Percentiles rank a stretch among this genome's conserved stretches.
Evolutionary conservation across 2,113 vertebrate genomes (phyloP).

Genomic region (Tyto alba): DNA sequence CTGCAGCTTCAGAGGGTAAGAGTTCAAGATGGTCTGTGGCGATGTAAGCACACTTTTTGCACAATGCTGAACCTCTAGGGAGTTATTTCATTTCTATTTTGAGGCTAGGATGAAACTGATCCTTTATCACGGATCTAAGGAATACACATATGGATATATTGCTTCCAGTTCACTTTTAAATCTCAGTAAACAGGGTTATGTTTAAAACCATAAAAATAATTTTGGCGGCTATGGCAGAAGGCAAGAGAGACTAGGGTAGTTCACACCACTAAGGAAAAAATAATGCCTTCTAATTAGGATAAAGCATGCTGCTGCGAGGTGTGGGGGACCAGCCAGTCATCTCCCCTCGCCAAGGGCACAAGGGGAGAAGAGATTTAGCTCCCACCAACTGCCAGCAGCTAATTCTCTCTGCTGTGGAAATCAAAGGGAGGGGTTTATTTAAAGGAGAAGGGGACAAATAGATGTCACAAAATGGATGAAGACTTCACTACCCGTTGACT

Average conservation of each 20-base stretch:
- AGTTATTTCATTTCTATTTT: background rate
- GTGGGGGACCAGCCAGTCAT: accelerated
- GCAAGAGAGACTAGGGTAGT: background rate
- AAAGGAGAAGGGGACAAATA: background rate
- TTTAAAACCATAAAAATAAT: background rate
- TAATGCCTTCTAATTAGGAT: background rate
- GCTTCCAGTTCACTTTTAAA: background rate
- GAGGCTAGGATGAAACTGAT: background rate
- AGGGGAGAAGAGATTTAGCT: background rate
- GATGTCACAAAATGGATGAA: background rate
- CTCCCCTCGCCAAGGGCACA: background rate
- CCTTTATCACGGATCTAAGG: background rate
- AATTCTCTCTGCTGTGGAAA: background rate
- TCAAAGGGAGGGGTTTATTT: background rate
- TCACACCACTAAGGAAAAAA: background rate
- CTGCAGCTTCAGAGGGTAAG: background rate
- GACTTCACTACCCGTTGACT: accelerated
- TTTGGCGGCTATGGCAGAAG: background rate
- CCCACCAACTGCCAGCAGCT: background rate
- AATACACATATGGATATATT: background rate
- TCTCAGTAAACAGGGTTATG: background rate
- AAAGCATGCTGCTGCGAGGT: background rate
- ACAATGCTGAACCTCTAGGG: background rate
- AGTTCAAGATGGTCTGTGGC: background rate
- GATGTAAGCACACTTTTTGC: background rate